phyloP scores from a whole-genome alignment of 1,140 invertebrate genomes.

The Drosophila setifemur region DNA sequence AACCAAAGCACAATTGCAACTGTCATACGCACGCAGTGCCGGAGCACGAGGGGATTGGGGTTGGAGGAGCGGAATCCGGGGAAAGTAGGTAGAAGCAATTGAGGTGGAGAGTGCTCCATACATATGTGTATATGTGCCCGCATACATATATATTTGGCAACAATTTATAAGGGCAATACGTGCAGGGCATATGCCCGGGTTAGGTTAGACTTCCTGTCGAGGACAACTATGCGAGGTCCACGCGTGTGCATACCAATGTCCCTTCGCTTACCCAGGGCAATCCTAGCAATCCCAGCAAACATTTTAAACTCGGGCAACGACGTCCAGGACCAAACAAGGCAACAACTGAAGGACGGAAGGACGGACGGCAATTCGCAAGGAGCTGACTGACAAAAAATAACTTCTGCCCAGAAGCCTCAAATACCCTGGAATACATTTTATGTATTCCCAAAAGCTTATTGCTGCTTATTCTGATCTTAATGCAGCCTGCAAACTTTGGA shows the following conservation, averaged over 20 bases:
- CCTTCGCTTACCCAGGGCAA: slow-evolving; percentile 22
- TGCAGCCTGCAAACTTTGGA: too few relatives aligned
- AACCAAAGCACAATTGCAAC: slow-evolving; percentile 61
- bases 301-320: slow-evolving; percentile 49
- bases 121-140: slow-evolving; percentile 7
- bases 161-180: slow-evolving; percentile 78
- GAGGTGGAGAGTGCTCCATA: slow-evolving; percentile 28
- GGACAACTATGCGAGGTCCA: slow-evolving; percentile 75
- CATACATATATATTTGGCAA: slow-evolving; percentile 56
- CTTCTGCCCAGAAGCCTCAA: neutral
- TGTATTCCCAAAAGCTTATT: neutral
- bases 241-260: slow-evolving; percentile 75
- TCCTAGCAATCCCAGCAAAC: slow-evolving; percentile 66
- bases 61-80: too few relatives aligned
- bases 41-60: neutral
- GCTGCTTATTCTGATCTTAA: too few relatives aligned
- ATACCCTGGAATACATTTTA: slow-evolving; percentile 1
- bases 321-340: slow-evolving; percentile 15
- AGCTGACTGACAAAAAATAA: slow-evolving; percentile 6
- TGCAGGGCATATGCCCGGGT: slow-evolving; percentile 68
- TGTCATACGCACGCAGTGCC: slow-evolving; percentile 53
- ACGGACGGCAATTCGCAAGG: neutral
- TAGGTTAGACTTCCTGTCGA: slow-evolving; percentile 73
- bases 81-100: slow-evolving; percentile 6
- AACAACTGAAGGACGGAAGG: slow-evolving; percentile 40